phyloP scores from a whole-genome alignment of 1,140 invertebrate species.

The Heliconius congener region DNA sequence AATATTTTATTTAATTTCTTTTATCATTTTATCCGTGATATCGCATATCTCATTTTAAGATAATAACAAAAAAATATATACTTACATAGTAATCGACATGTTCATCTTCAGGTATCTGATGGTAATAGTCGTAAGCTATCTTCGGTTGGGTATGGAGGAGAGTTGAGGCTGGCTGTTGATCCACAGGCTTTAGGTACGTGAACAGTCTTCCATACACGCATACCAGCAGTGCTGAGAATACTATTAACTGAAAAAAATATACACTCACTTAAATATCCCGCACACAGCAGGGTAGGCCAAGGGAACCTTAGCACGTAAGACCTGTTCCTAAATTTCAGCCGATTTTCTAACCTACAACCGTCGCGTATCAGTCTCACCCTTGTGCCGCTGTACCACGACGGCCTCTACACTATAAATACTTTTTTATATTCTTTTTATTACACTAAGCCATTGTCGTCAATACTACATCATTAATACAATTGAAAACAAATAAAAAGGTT shows the following conservation, averaged over 20 bases:
- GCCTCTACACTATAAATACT: too few relatives aligned
- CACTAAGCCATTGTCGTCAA: neutral
- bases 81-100: slow-evolving; percentile 75
- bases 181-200: slow-evolving; percentile 50
- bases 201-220: slow-evolving; percentile 53
- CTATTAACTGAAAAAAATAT: neutral
- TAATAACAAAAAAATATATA: slow-evolving; percentile 10
- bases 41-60: too few relatives aligned
- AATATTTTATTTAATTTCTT: too few relatives aligned
- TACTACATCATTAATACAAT: neutral
- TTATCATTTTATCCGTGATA: too few relatives aligned
- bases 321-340: too few relatives aligned
- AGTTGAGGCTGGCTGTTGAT: slow-evolving; percentile 48
- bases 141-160: slow-evolving; percentile 49
- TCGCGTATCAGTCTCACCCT: too few relatives aligned
- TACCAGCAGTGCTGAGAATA: slow-evolving; percentile 44
- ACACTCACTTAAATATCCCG: too few relatives aligned
- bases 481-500: neutral
- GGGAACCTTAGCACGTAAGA: too few relatives aligned
- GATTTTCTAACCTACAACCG: too few relatives aligned
- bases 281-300: too few relatives aligned
- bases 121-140: slow-evolving; percentile 55
- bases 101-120: slow-evolving; percentile 68
- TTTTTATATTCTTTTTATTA: too few relatives aligned
- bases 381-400: too few relatives aligned